A percentile compares a stretch with the other conserved stretches of the same genome.
Conservation (phyloP, 2,113 vertebrate genomes). For the Strix uralensis region DNA sequence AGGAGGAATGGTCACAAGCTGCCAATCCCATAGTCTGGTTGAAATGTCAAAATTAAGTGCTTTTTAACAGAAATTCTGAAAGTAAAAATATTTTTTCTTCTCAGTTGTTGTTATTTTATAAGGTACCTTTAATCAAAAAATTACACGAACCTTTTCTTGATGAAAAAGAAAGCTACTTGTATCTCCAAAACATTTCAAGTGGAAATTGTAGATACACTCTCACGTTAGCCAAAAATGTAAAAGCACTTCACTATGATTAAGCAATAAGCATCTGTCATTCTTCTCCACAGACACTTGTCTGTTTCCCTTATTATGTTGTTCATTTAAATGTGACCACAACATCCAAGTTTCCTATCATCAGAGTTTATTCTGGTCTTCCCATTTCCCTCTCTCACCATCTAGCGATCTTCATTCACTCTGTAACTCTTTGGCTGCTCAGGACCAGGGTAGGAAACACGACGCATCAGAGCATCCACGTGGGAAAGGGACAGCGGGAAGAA, state of each 20-base stretch:
- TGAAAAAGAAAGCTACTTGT: neutral
- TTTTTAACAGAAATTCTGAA: neutral
- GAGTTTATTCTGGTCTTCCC: neutral
- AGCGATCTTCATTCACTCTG: neutral
- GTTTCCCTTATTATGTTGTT: neutral
- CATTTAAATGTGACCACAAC: neutral
- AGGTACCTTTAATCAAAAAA: neutral
- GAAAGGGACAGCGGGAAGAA: neutral
- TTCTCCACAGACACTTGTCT: neutral
- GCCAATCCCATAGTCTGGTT: rapidly evolving
- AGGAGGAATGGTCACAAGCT: neutral
- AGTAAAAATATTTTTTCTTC: neutral
- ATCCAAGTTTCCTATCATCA: neutral
- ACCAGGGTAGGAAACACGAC: rapidly evolving
- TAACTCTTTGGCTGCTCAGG: neutral
- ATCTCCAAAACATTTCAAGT: neutral
- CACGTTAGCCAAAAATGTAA: neutral
- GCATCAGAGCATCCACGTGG: neutral
- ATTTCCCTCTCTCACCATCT: neutral
- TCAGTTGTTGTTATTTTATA: neutral
- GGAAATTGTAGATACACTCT: neutral
- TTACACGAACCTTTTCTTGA: neutral
- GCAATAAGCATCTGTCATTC: neutral
- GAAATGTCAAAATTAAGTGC: neutral
- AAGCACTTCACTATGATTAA: neutral